These are phyloP conservation scores for Camponotus vicinus DNA, from an alignment of 1,140 invertebrate species.

Conservation along the genomic window DNA sequence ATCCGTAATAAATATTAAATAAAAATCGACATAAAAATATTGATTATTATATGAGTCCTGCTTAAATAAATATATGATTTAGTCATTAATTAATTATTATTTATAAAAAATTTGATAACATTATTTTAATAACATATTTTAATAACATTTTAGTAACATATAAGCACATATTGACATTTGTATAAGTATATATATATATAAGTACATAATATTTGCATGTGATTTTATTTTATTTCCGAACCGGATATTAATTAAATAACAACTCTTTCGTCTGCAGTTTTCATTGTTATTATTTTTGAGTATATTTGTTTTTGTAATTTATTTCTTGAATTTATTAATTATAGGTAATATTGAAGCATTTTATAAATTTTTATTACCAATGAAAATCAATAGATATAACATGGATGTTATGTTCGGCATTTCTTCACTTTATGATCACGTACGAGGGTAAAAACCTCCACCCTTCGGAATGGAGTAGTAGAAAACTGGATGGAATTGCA, in stretches of 20 bases:
- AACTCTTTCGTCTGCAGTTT: not conserved
- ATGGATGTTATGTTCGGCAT: not conserved
- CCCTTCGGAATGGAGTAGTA: slow-evolving; percentile 30
- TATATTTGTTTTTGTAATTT: not conserved
- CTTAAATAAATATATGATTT: not conserved
- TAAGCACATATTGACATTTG: not conserved
- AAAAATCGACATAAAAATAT: too few relatives aligned
- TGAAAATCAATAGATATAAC: not conserved
- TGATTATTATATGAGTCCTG: not conserved
- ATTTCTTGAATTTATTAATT: too few relatives aligned
- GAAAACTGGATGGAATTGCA: slow-evolving; percentile 71
- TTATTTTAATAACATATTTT: not conserved
- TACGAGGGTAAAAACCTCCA: not conserved
- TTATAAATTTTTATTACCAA: not conserved
- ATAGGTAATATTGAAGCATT: not conserved
- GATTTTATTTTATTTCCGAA: not conserved
- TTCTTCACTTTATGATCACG: slow-evolving; percentile 4
- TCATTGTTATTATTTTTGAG: not conserved
- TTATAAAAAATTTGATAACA: not conserved
- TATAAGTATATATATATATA: not conserved
- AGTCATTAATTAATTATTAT: slow-evolving; percentile 4
- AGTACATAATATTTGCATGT: too few relatives aligned
- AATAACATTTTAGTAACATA: not conserved
- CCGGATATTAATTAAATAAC: not conserved
- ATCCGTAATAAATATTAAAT: too few relatives aligned